These are phyloP conservation scores for Melierax canorus DNA, from an alignment of 2,113 vertebrate species.

Conservation along the genomic window DNA sequence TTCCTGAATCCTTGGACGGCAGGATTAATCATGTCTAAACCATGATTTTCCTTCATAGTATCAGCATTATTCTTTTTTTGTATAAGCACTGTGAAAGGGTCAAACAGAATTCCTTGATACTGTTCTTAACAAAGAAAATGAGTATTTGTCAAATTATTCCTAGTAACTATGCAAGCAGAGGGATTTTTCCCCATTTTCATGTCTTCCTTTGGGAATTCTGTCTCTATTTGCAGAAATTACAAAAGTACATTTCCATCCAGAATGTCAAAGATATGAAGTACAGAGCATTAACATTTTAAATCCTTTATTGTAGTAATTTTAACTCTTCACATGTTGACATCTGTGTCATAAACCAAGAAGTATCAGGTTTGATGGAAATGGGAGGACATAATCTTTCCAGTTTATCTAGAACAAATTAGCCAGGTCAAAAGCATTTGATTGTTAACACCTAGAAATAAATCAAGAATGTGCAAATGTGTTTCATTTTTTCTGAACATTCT, in stretches of 20 bases:
- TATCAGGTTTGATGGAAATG: not conserved
- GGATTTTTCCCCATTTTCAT: not conserved
- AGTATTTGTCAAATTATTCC: not conserved
- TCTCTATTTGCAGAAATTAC: not conserved
- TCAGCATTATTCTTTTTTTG: not conserved
- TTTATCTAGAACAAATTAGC: not conserved
- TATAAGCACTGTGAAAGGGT: not conserved
- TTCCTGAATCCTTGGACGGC: not conserved
- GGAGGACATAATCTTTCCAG: not conserved
- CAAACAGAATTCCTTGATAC: not conserved
- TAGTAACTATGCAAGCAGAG: not conserved
- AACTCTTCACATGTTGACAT: not conserved
- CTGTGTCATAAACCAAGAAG: not conserved
- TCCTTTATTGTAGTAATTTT: not conserved
- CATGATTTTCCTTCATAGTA: not conserved
- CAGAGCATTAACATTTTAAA: not conserved
- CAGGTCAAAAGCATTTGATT: not conserved
- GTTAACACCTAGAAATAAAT: not conserved
- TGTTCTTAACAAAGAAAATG: not conserved
- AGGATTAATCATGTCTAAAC: not conserved
- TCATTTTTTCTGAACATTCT: not conserved
- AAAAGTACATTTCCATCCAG: not conserved
- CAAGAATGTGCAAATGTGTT: not conserved
- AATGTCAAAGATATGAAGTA: not conserved
- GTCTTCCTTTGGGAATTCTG: not conserved